A percentile compares a stretch with the other conserved stretches of the same genome.
These are phyloP conservation scores for Drosophila kanekoi DNA, from an alignment of 2,888 invertebrate species.

Conservation along the genomic window DNA sequence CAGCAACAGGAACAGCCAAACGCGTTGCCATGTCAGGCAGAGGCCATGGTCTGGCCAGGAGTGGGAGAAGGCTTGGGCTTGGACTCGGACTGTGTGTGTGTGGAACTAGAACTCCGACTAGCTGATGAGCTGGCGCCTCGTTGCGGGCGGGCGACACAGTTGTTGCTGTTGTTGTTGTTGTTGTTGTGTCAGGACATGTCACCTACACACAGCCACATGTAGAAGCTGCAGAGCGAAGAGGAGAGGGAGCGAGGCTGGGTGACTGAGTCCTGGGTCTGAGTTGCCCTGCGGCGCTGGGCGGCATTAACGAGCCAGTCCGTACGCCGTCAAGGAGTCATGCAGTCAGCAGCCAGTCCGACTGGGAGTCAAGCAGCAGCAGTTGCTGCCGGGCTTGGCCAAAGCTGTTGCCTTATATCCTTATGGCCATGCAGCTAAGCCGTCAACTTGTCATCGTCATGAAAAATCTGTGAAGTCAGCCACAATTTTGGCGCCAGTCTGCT, in stretches of 20 bases:
- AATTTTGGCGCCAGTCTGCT: constrained; percentile 83
- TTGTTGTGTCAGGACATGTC: constrained; percentile 75
- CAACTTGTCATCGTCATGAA: constrained; percentile 73
- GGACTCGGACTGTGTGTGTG: constrained; percentile 11
- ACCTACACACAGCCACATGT: constrained; percentile 70
- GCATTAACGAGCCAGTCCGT: constrained; percentile 67
- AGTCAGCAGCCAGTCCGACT: constrained; percentile 38
- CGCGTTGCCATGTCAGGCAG: constrained; percentile 58
- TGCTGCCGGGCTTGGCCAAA: constrained; percentile 42
- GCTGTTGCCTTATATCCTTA: constrained; percentile 35
- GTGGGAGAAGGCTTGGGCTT: constrained; percentile 1
- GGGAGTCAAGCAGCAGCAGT: constrained; percentile 20
- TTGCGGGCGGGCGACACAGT: constrained; percentile 42
- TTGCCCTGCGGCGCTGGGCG: constrained; percentile 56
- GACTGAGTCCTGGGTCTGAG: constrained; percentile 43
- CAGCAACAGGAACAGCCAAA: constrained; percentile 48
- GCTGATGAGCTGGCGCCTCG: constrained; percentile 81
- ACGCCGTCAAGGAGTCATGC: constrained; percentile 32
- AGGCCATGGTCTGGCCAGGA: not conserved
- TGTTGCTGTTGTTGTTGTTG: constrained; percentile 61
- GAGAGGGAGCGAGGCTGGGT: not conserved
- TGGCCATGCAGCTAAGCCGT: constrained; percentile 62
- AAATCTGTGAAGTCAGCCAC: constrained; percentile 83
- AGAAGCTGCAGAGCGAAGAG: constrained; percentile 26
- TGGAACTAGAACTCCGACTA: constrained; percentile 37